Evolutionary conservation across 2,113 vertebrate genomes (phyloP).

Genomic region (Eurystomus gularis): DNA sequence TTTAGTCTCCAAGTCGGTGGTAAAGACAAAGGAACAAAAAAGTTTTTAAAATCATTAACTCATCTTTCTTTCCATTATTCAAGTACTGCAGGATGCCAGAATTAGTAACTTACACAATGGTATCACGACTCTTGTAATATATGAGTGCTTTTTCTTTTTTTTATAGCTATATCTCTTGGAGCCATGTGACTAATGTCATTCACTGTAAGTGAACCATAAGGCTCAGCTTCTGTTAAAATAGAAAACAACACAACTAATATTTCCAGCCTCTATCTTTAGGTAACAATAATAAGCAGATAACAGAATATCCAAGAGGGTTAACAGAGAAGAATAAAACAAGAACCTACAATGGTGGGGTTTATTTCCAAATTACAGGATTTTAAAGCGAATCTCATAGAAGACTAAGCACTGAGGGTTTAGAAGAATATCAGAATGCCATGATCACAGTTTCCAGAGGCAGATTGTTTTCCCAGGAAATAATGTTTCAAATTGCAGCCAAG

Average conservation of each 20-base stretch:
- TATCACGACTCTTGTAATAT: background rate
- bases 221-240: background rate
- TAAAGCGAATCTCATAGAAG: background rate
- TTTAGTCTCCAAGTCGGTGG: background rate
- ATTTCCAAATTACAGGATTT: background rate
- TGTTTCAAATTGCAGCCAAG: constrained; percentile 33
- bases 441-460: constrained; percentile 32
- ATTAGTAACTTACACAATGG: constrained; percentile 48
- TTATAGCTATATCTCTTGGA: background rate
- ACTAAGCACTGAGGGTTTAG: background rate
- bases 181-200: background rate
- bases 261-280: background rate
- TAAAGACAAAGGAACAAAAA: constrained; percentile 58
- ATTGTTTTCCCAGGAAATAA: background rate
- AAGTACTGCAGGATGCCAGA: constrained; percentile 29
- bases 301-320: background rate
- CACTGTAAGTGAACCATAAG: background rate
- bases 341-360: background rate
- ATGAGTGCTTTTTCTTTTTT: background rate
- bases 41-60: constrained; percentile 40
- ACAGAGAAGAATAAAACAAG: background rate
- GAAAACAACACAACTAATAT: background rate
- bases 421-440: background rate
- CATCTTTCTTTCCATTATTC: constrained; percentile 41
- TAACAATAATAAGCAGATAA: background rate